A percentile compares a stretch with the other conserved stretches of the same genome.
Conservation (phyloP, 2,797 vertebrate genomes). For the Sebastes umbrosus region DNA sequence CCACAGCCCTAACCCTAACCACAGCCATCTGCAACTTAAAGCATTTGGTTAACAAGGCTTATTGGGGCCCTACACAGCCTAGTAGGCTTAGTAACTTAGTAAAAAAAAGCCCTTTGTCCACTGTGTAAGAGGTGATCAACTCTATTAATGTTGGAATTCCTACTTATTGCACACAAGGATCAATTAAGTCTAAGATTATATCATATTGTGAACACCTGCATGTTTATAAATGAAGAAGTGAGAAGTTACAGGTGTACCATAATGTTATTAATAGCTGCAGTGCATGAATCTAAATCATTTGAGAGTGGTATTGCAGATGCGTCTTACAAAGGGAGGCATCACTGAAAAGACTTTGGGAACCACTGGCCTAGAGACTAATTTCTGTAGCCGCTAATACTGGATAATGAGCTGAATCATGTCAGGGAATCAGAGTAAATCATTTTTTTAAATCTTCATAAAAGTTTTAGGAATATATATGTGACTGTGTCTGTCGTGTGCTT, state of each 20-base stretch:
- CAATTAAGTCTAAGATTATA: not conserved
- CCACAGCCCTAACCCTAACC: not conserved
- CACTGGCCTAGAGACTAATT: not conserved
- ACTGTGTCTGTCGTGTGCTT: not conserved
- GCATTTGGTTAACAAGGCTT: not conserved
- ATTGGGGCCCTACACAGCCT: not conserved
- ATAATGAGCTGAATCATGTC: not conserved
- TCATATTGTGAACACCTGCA: not conserved
- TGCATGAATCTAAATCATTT: not conserved
- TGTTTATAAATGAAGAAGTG: not conserved
- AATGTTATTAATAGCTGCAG: not conserved
- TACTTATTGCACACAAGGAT: not conserved
- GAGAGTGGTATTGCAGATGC: too few species aligned
- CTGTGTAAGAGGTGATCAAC: not conserved
- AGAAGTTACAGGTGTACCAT: not conserved
- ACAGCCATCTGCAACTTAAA: not conserved
- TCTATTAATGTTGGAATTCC: not conserved
- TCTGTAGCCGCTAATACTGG: not conserved
- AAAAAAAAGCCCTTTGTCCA: not conserved
- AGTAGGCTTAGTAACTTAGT: not conserved
- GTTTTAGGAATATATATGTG: not conserved
- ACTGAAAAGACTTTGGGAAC: not conserved
- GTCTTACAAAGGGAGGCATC: not conserved
- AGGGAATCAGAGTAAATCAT: not conserved
- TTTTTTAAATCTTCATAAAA: not conserved